phyloP scores from a whole-genome alignment of 1,140 invertebrate species.

The Drosophila gunungcola region DNA sequence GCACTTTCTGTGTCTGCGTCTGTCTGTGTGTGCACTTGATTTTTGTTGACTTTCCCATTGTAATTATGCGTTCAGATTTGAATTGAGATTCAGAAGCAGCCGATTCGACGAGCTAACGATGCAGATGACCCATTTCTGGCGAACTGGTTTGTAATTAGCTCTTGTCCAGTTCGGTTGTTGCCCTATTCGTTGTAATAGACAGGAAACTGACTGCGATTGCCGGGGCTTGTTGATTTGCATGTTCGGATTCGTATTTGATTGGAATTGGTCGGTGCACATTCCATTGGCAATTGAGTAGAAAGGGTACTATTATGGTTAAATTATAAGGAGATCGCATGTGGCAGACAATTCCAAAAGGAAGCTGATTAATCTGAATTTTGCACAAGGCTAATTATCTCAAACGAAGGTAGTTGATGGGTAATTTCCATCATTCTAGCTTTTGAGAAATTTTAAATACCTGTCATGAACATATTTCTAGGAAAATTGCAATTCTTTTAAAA shows the following conservation, averaged over 20 bases:
- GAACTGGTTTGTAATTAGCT: slow-evolving; percentile 54
- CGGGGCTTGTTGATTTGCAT: slow-evolving; percentile 25
- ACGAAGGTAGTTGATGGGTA: not conserved
- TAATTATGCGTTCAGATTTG: slow-evolving; percentile 62
- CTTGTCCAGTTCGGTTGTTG: slow-evolving; percentile 18
- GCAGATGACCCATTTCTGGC: slow-evolving; percentile 57
- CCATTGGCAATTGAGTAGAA: slow-evolving; percentile 5
- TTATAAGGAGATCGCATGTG: slow-evolving; percentile 6
- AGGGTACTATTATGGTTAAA: slow-evolving; percentile 21
- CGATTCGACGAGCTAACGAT: slow-evolving; percentile 43
- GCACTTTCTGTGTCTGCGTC: slow-evolving; percentile 28
- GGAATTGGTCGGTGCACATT: slow-evolving; percentile 38
- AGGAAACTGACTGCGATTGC: slow-evolving; percentile 42
- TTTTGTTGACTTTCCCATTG: slow-evolving; percentile 66
- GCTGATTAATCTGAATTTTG: not conserved
- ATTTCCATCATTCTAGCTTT: not conserved
- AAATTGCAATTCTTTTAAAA: too few species aligned
- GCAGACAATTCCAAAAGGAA: not conserved
- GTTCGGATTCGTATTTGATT: slow-evolving; percentile 15
- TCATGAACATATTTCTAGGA: too few species aligned
- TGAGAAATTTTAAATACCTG: too few species aligned
- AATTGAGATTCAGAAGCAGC: slow-evolving; percentile 42
- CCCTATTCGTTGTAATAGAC: slow-evolving; percentile 40
- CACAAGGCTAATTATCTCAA: not conserved
- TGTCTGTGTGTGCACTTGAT: slow-evolving; percentile 48